Evolutionary conservation across 1,140 invertebrate species (phyloP).

Genomic region (Drosophila santomea): DNA sequence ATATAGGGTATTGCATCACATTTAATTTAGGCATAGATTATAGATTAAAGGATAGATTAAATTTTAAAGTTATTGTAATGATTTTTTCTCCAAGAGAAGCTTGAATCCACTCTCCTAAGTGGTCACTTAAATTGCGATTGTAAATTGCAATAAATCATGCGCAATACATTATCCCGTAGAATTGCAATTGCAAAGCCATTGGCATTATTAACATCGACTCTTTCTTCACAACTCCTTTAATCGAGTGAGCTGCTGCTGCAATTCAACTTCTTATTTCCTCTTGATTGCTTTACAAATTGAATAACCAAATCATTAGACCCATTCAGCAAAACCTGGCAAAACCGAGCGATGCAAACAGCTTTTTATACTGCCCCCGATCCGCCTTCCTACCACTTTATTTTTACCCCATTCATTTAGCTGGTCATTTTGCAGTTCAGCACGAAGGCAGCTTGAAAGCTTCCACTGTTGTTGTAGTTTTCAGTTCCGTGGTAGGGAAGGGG

Average conservation of each 20-base stretch:
- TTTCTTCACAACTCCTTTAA: neutral
- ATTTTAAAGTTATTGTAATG: too few species aligned
- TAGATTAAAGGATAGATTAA: too few species aligned
- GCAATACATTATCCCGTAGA: neutral
- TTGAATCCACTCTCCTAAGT: too few species aligned
- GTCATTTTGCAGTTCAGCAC: slow-evolving; percentile 50
- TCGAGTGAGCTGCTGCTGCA: neutral
- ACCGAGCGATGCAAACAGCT: slow-evolving; percentile 3
- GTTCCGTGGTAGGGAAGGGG: neutral
- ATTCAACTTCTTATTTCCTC: neutral
- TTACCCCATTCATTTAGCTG: slow-evolving; percentile 32
- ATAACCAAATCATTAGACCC: slow-evolving; percentile 15
- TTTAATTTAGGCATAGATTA: too few species aligned
- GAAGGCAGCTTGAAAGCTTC: slow-evolving; percentile 30
- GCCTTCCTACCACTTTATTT: slow-evolving; percentile 4
- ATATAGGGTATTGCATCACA: too few species aligned
- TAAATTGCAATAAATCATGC: neutral
- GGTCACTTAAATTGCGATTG: neutral
- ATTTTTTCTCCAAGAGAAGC: too few species aligned
- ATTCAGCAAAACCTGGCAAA: slow-evolving; percentile 14
- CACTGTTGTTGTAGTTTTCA: slow-evolving; percentile 13
- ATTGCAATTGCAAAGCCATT: neutral
- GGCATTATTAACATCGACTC: neutral
- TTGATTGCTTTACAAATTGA: slow-evolving; percentile 13
- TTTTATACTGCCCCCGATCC: neutral